A percentile compares a stretch with the other conserved stretches of the same genome.
Evolutionary conservation across 2,797 vertebrate genomes (phyloP).

Genomic region (Pseudopleuronectes americanus): DNA sequence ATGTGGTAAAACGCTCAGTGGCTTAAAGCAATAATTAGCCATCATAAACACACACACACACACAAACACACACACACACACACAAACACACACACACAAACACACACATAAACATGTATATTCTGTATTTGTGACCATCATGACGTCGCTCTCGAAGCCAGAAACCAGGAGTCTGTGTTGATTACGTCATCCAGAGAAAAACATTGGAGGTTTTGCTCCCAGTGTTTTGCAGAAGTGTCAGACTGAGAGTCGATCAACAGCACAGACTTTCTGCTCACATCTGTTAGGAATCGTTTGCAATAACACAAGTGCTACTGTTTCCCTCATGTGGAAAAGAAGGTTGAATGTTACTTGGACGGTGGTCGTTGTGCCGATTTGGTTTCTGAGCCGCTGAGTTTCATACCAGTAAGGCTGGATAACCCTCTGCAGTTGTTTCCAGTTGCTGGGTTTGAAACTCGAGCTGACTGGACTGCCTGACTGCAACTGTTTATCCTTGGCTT

Average conservation of each 20-base stretch:
- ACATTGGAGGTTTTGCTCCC: conserved; percentile 25
- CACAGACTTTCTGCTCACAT: conserved; percentile 2
- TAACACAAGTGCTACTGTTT: conserved; percentile 4
- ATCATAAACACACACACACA: conserved; percentile 46
- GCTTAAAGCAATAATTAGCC: conserved; percentile 35
- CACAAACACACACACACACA: conserved; percentile 49
- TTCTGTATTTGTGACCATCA: conserved; percentile 55
- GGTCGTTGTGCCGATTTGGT: conserved; percentile 2
- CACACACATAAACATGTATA: conserved; percentile 62
- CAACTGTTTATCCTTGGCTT: no score
- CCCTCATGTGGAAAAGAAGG: conserved; percentile 15
- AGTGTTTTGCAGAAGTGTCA: conserved; percentile 7
- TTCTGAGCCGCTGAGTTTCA: neutral
- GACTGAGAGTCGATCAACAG: neutral
- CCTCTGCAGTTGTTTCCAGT: conserved; percentile 12
- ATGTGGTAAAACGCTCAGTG: conserved; percentile 68
- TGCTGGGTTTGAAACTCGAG: neutral
- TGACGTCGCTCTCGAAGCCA: conserved; percentile 47
- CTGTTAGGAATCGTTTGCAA: conserved; percentile 19
- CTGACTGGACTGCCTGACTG: no score
- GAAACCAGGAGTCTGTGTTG: conserved; percentile 30
- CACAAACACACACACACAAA: conserved; percentile 44
- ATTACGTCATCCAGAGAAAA: conserved; percentile 54
- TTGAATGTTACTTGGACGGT: conserved; percentile 22
- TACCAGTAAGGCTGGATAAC: conserved; percentile 8